These are phyloP conservation scores for Neofelis nebulosa DNA, from an alignment of 2,113 vertebrate genomes.

Conservation along the genomic window DNA sequence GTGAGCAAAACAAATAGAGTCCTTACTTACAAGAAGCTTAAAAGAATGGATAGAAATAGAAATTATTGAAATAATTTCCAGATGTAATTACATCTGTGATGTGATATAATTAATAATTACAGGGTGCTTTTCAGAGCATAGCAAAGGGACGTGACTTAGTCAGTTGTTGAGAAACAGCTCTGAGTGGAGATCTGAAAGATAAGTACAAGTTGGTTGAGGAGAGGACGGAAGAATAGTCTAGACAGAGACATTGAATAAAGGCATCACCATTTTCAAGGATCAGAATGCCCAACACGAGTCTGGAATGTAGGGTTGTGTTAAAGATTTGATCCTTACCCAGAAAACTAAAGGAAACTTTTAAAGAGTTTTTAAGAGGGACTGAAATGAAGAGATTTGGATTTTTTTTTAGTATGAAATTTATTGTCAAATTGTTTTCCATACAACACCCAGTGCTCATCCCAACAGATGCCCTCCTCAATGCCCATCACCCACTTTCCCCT, in stretches of 20 bases:
- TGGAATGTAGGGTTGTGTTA: neutral
- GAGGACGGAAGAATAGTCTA: neutral
- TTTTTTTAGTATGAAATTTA: neutral
- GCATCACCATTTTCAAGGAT: neutral
- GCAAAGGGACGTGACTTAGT: neutral
- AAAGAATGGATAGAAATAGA: neutral
- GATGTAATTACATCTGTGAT: neutral
- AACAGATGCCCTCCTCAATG: too few species aligned
- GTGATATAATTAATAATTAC: neutral
- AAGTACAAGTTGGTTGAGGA: neutral
- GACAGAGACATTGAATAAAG: neutral
- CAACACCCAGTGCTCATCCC: too few species aligned
- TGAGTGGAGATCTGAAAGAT: neutral
- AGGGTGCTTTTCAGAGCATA: neutral
- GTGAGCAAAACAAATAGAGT: neutral
- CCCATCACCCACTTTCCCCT: too few species aligned
- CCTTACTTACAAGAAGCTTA: neutral
- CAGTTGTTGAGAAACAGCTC: neutral
- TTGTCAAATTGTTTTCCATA: too few species aligned
- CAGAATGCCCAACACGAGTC: neutral
- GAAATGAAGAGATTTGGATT: slow-evolving; percentile 9
- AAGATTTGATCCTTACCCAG: neutral
- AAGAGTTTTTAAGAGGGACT: neutral
- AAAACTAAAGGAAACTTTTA: neutral
- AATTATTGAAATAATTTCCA: neutral